Conservation (phyloP, 2,797 vertebrate genomes). For the Dryobates pubescens region DNA sequence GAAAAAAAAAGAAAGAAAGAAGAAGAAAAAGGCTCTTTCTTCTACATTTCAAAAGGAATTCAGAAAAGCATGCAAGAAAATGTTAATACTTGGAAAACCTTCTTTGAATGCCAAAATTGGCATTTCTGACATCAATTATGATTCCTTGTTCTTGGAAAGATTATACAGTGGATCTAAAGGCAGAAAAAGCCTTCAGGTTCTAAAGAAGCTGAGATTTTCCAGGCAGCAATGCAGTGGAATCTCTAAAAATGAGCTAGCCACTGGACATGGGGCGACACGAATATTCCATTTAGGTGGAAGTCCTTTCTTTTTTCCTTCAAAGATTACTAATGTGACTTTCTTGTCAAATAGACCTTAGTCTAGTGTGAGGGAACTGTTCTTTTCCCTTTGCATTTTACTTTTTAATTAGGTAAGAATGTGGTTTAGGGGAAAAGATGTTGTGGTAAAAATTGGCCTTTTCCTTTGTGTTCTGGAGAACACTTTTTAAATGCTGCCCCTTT, state of each 20-base stretch:
- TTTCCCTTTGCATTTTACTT: not conserved
- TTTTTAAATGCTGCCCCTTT: not conserved
- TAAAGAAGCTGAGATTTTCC: not conserved
- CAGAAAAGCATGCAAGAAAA: not conserved
- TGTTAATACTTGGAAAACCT: not conserved
- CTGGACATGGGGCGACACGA: not conserved
- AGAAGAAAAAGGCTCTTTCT: no score
- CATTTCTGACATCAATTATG: not conserved
- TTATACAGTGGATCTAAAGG: not conserved
- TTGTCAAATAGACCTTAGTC: not conserved
- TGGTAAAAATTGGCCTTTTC: not conserved
- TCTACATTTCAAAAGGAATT: not conserved
- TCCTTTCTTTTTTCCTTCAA: not conserved
- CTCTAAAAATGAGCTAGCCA: not conserved
- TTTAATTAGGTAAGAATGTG: not conserved
- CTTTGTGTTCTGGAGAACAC: not conserved
- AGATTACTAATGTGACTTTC: not conserved
- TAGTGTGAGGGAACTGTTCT: not conserved
- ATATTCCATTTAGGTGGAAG: not conserved
- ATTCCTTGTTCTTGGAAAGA: not conserved
- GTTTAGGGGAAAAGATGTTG: not conserved
- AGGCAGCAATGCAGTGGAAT: not conserved
- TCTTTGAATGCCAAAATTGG: not conserved
- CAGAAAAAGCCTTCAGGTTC: not conserved
- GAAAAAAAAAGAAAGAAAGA: no score